Evolutionary conservation across 2,113 vertebrate species (phyloP).

Genomic region (Pterocles burchelli): DNA sequence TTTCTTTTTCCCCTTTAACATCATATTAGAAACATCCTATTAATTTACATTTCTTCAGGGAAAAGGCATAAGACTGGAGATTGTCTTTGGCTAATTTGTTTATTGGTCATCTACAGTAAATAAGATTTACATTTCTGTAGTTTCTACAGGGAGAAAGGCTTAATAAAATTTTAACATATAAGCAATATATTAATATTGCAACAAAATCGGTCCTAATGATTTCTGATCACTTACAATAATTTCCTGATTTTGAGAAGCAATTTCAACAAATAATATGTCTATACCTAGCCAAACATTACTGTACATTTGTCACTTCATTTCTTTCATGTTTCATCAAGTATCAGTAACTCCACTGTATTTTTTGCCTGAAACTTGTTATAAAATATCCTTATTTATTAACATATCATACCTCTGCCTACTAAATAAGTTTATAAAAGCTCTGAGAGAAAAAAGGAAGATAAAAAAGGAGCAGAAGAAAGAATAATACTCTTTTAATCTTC

Average conservation of each 20-base stretch:
- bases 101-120: neutral
- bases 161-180: neutral
- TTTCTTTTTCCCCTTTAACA: neutral
- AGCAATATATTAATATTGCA: neutral
- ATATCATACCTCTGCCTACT: neutral
- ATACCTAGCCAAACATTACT: neutral
- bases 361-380: neutral
- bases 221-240: neutral
- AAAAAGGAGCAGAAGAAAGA: neutral
- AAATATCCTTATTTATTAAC: neutral
- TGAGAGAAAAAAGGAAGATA: neutral
- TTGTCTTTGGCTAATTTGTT: neutral
- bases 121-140: neutral
- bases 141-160: neutral
- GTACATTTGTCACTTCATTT: neutral
- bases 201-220: neutral
- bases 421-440: neutral
- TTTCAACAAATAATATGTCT: neutral
- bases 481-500: slow-evolving; percentile 11
- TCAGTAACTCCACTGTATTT: neutral
- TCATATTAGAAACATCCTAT: neutral
- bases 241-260: neutral
- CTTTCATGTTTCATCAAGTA: neutral
- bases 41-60: neutral
- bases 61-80: neutral